These are phyloP conservation scores for Pseudochirops cupreus DNA, from an alignment of 2,797 vertebrate species.

Conservation along the genomic window DNA sequence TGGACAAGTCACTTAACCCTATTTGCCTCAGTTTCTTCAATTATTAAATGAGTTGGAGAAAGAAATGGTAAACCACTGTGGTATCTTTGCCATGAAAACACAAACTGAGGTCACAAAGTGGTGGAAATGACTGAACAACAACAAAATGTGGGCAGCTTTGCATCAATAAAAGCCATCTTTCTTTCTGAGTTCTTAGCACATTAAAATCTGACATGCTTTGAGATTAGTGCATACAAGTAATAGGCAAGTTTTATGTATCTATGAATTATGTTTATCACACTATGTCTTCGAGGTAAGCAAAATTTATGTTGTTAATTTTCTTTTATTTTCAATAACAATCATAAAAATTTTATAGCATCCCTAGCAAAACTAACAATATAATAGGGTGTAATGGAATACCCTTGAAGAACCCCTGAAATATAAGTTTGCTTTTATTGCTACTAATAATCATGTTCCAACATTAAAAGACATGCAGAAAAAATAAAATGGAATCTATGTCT, in stretches of 20 bases:
- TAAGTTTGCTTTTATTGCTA: background rate
- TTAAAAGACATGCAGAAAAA: background rate
- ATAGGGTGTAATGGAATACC: no score
- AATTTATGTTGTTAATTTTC: background rate
- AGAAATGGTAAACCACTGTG: background rate
- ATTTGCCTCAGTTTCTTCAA: background rate
- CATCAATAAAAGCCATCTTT: background rate
- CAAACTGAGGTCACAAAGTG: background rate
- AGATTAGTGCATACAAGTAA: background rate
- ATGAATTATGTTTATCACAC: background rate
- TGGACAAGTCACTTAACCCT: background rate
- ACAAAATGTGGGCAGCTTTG: background rate
- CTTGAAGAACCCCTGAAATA: background rate
- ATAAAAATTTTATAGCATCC: background rate
- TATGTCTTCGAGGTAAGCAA: background rate
- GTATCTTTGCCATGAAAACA: background rate
- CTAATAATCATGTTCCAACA: background rate
- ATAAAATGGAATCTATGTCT: background rate
- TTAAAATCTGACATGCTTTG: background rate
- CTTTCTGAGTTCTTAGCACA: background rate
- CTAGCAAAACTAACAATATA: background rate
- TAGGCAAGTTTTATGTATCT: background rate
- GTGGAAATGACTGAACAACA: background rate
- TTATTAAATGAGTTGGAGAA: background rate
- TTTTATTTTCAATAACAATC: background rate